Conservation (phyloP, 2,888 invertebrate species). For the Rhorus exstirpatorius region DNA sequence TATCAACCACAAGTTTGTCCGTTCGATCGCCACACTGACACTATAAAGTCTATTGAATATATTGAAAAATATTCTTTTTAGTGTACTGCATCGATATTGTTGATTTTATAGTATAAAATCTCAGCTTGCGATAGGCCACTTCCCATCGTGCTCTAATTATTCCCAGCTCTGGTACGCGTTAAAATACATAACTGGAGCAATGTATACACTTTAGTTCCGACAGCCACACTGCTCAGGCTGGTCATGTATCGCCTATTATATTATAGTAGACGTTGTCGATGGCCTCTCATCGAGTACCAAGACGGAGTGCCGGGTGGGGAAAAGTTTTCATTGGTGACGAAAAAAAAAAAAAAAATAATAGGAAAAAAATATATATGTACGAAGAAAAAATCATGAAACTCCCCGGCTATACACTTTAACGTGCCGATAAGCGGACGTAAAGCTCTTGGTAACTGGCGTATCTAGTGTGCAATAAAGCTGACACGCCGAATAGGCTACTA, state of each 20-base stretch:
- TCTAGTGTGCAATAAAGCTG: constrained; percentile 78
- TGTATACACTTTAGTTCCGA: constrained; percentile 37
- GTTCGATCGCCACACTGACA: too few species aligned
- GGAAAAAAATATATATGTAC: background rate
- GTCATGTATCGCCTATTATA: constrained; percentile 51
- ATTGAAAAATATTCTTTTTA: background rate
- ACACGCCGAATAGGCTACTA: constrained; percentile 73
- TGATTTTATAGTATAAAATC: constrained; percentile 58
- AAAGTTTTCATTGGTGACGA: constrained; percentile 53
- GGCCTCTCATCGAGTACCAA: constrained; percentile 40
- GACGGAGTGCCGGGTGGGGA: constrained; percentile 10
- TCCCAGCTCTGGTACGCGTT: constrained; percentile 8
- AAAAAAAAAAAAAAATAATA: constrained; percentile 46
- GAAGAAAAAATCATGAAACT: constrained; percentile 39
- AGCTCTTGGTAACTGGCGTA: constrained; percentile 78
- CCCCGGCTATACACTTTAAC: constrained; percentile 56
- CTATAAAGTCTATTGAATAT: too few species aligned
- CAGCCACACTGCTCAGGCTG: constrained; percentile 14
- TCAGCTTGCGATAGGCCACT: constrained; percentile 61
- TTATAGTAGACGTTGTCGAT: constrained; percentile 44
- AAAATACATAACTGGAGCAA: constrained; percentile 24
- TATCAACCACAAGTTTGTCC: too few species aligned
- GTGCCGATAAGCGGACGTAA: constrained; percentile 78
- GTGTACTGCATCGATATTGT: background rate
- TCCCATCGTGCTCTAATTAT: constrained; percentile 66